Conservation (phyloP, 2,113 vertebrate species). For the Cephalopterus ornatus region DNA sequence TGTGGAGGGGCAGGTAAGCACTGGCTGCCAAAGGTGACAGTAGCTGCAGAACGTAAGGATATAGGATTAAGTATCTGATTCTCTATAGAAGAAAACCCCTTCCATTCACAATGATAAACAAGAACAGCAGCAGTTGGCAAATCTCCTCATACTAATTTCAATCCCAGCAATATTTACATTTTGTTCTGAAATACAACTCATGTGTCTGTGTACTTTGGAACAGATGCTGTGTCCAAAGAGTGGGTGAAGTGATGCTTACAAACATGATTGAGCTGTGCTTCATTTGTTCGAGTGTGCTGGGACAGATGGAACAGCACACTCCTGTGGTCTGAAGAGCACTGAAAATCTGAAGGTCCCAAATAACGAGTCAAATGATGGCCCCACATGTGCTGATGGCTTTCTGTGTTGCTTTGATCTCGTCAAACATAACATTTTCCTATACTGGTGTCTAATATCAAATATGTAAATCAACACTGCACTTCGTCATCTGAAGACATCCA, state of each 20-base stretch:
- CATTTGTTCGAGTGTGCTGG: constrained; percentile 19
- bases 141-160: not conserved
- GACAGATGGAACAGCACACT: constrained; percentile 28
- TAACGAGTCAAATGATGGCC: not conserved
- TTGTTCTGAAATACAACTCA: constrained; percentile 38
- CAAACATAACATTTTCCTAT: not conserved
- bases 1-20: not conserved
- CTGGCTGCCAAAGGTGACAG: not conserved
- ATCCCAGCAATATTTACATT: constrained; percentile 41
- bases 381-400: not conserved
- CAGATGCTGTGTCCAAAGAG: constrained; percentile 31
- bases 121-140: not conserved
- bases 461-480: not conserved
- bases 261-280: constrained; percentile 9
- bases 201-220: constrained; percentile 30
- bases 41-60: not conserved
- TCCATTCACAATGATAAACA: not conserved
- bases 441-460: not conserved
- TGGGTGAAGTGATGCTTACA: constrained; percentile 30
- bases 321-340: not conserved
- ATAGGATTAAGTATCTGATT: not conserved
- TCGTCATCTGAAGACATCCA: not conserved
- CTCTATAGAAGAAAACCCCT: not conserved
- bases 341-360: not conserved
- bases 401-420: not conserved